These are phyloP conservation scores for Dione vanillae DNA, from an alignment of 2,888 invertebrate genomes.

Conservation along the genomic window DNA sequence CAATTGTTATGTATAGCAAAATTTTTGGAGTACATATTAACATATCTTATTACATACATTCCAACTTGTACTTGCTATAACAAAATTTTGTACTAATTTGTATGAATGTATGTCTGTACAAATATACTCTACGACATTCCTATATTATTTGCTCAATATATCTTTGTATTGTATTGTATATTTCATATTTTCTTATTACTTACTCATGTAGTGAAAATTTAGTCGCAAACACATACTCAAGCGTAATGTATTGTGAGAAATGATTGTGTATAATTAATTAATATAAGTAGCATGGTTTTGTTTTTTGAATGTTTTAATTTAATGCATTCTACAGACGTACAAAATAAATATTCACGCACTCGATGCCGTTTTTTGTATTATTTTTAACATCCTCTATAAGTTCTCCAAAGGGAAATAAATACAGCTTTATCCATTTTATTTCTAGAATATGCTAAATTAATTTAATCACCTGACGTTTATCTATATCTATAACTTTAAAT, in stretches of 20 bases:
- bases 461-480: no score
- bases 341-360: slow-evolving; percentile 82
- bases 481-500: no score
- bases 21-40: background rate
- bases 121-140: slow-evolving; percentile 31
- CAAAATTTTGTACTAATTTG: slow-evolving; percentile 43
- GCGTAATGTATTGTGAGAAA: slow-evolving; percentile 49
- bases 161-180: slow-evolving; percentile 47
- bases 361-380: slow-evolving; percentile 59
- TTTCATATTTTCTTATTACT: slow-evolving; percentile 48
- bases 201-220: slow-evolving; percentile 70
- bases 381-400: slow-evolving; percentile 38
- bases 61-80: slow-evolving; percentile 35
- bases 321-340: slow-evolving; percentile 75
- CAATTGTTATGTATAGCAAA: slow-evolving; percentile 27
- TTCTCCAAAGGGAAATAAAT: no score
- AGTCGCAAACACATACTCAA: slow-evolving; percentile 74
- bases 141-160: slow-evolving; percentile 44
- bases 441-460: no score
- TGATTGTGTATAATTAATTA: slow-evolving; percentile 52
- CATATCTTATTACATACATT: slow-evolving; percentile 42
- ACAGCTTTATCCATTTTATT: no score
- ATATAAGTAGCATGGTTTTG: slow-evolving; percentile 56
- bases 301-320: slow-evolving; percentile 66
- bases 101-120: background rate